Conservation (phyloP, 2,797 vertebrate species). For the Eutrigla gurnardus region DNA sequence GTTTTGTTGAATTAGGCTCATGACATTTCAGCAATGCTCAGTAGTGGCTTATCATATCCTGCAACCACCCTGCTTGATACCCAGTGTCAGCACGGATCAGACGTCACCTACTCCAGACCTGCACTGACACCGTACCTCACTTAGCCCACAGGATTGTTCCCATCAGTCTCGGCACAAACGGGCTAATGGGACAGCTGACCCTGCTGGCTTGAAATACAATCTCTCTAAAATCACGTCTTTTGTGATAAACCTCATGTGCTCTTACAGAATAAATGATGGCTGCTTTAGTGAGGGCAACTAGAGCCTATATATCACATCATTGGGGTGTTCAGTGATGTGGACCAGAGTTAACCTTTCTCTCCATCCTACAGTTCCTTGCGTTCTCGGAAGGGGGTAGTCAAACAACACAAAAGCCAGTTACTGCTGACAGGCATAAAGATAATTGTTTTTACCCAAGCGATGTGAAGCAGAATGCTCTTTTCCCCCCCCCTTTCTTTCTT, state of each 20-base stretch:
- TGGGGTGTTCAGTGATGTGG: slow-evolving; percentile 21
- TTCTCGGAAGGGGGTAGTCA: slow-evolving; percentile 77
- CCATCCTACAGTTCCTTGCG: slow-evolving; percentile 57
- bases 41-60: slow-evolving; percentile 37
- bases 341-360: not conserved
- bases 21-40: slow-evolving; percentile 47
- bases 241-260: slow-evolving; percentile 27
- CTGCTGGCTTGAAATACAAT: slow-evolving; percentile 33
- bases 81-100: slow-evolving; percentile 60
- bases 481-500: not conserved
- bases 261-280: slow-evolving; percentile 22
- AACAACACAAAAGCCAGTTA: slow-evolving; percentile 42
- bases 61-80: slow-evolving; percentile 41
- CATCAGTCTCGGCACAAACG: slow-evolving; percentile 42
- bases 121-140: slow-evolving; percentile 46
- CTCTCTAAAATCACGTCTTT: slow-evolving; percentile 44
- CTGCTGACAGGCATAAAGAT: not conserved
- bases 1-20: slow-evolving; percentile 55
- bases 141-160: slow-evolving; percentile 39
- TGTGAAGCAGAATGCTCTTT: not conserved
- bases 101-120: slow-evolving; percentile 31
- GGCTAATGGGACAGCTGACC: slow-evolving; percentile 40
- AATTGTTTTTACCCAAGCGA: slow-evolving; percentile 6
- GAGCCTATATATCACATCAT: slow-evolving; percentile 22
- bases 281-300: slow-evolving; percentile 30